phyloP scores from a whole-genome alignment of 53 echinoderm and acorn worm genomes.

The Henricia sp. region DNA sequence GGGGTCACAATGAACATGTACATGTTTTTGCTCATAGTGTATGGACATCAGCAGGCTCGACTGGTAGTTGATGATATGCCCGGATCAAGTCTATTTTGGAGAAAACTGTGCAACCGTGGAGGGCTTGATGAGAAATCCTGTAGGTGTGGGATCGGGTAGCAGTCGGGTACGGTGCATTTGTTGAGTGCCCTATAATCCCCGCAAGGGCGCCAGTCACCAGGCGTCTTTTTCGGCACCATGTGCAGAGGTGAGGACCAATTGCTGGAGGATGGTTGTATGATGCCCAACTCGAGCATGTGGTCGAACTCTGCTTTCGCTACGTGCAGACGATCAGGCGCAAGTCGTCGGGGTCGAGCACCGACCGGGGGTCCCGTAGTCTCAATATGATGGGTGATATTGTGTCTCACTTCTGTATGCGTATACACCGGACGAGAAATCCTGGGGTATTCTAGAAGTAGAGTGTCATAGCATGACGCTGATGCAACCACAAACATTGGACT shows the following conservation, averaged over 20 bases:
- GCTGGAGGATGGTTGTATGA: slow-evolving; percentile 47
- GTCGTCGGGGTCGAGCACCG: slow-evolving; percentile 21
- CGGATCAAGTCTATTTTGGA: slow-evolving; percentile 56
- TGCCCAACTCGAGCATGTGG: too few relatives aligned
- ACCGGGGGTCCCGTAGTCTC: slow-evolving; percentile 31
- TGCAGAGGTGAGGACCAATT: slow-evolving; percentile 65
- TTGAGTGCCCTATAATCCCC: too few relatives aligned
- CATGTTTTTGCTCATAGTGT: too few relatives aligned
- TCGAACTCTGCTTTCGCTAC: too few relatives aligned
- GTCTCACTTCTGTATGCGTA: not conserved
- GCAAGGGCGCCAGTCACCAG: too few relatives aligned
- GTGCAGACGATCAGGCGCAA: slow-evolving; percentile 40
- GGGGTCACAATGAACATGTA: too few relatives aligned
- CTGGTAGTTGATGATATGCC: slow-evolving; percentile 55
- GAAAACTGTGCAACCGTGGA: slow-evolving; percentile 36
- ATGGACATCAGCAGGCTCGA: slow-evolving; percentile 20
- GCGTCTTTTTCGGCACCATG: too few relatives aligned
- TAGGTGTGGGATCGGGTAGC: too few relatives aligned
- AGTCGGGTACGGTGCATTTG: slow-evolving; percentile 39
- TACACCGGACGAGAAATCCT: not conserved
- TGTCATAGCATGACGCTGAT: not conserved
- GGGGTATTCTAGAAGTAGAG: slow-evolving; percentile 3
- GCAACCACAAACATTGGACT: not conserved
- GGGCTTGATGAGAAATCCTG: slow-evolving; percentile 39
- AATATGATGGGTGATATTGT: too few relatives aligned